These are phyloP conservation scores for Brachyrhaphis roseni DNA, from an alignment of 2,797 vertebrate genomes.

Conservation along the genomic window DNA sequence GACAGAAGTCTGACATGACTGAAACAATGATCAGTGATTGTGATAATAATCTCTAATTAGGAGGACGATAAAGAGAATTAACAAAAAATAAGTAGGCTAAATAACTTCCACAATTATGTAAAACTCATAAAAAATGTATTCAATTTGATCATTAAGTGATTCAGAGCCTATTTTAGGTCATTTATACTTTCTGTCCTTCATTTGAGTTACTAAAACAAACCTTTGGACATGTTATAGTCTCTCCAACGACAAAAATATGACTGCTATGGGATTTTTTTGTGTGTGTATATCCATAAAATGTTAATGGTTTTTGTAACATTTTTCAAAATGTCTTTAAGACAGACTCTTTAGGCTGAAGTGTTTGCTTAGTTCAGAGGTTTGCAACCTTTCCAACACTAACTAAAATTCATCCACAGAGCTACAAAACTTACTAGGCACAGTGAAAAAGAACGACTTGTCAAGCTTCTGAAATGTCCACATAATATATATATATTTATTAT, in stretches of 20 bases:
- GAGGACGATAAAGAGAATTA: conserved; percentile 19
- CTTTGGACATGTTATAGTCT: neutral
- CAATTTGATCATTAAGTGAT: neutral
- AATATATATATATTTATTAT: no score
- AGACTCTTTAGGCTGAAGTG: neutral
- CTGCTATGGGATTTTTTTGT: neutral
- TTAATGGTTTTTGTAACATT: neutral
- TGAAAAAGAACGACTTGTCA: neutral
- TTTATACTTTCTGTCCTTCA: neutral
- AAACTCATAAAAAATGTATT: neutral
- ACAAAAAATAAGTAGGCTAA: neutral
- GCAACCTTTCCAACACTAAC: neutral
- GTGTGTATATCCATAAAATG: neutral
- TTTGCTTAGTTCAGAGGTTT: neutral
- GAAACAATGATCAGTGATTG: conserved; percentile 25
- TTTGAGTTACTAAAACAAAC: neutral
- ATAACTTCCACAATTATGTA: neutral
- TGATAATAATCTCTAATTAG: conserved; percentile 28
- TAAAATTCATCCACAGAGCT: neutral
- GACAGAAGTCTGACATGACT: conserved; percentile 43
- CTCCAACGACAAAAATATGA: neutral
- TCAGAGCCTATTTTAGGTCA: no score
- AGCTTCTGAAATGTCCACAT: neutral
- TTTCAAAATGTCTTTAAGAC: neutral
- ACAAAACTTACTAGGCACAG: neutral